Conservation (phyloP, 2,797 vertebrate genomes). For the Falco biarmicus region DNA sequence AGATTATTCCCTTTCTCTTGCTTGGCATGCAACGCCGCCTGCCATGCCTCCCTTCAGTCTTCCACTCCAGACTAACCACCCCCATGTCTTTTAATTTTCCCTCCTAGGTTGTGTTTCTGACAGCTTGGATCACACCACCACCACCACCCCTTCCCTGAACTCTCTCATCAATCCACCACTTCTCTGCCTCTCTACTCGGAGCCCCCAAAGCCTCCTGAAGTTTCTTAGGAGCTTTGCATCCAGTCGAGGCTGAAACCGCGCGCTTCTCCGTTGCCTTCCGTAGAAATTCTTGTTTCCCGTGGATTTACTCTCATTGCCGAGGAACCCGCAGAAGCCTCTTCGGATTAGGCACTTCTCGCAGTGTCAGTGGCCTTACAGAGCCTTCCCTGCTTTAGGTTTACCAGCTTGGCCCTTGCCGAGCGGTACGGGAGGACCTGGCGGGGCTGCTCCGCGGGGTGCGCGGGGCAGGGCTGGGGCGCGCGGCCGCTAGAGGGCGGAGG, state of each 20-base stretch:
- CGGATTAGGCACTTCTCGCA: background rate
- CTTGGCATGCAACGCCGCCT: background rate
- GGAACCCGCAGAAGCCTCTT: background rate
- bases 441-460: background rate
- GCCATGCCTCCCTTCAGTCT: background rate
- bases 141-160: background rate
- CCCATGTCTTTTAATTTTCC: background rate
- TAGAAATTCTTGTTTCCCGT: background rate
- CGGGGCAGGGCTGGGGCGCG: background rate
- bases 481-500: conserved; percentile 48
- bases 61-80: background rate
- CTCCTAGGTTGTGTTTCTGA: background rate
- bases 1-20: background rate
- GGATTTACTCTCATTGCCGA: background rate
- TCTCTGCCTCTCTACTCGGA: background rate
- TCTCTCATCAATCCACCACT: background rate
- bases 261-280: background rate
- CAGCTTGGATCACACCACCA: background rate
- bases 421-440: no score
- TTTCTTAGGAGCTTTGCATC: background rate
- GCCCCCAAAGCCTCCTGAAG: background rate
- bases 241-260: background rate
- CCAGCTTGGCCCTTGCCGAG: background rate
- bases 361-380: background rate
- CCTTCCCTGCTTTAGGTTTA: background rate